Conservation (phyloP, 2,113 vertebrate species). For the Puntigrus tetrazona region DNA sequence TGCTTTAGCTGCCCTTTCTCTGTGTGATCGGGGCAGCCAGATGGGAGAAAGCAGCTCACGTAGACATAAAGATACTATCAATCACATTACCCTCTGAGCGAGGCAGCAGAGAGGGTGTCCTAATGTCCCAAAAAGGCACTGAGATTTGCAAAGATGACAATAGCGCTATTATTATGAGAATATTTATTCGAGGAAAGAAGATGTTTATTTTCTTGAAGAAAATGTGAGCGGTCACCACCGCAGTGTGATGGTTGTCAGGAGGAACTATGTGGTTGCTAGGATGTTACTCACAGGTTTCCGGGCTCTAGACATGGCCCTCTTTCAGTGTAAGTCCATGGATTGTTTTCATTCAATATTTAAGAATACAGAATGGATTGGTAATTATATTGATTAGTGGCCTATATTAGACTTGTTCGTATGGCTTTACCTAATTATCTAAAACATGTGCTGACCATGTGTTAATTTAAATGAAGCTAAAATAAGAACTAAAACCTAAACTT, state of each 20-base stretch:
- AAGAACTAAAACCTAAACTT: not conserved
- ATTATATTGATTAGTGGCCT: not conserved
- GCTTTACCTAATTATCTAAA: not conserved
- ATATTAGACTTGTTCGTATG: not conserved
- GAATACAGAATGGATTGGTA: not conserved
- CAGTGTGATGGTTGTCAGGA: not conserved
- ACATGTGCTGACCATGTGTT: not conserved
- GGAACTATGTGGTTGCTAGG: not conserved
- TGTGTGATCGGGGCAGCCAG: slow-evolving; percentile 23
- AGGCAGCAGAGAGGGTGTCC: slow-evolving; percentile 49
- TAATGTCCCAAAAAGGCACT: not conserved
- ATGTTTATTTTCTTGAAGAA: not conserved
- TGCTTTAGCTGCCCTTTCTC: slow-evolving; percentile 26
- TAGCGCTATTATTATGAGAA: not conserved
- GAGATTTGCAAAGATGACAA: slow-evolving; percentile 8
- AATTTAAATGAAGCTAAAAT: not conserved
- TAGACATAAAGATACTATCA: slow-evolving; percentile 39
- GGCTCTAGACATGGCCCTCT: not conserved
- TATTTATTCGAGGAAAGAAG: not conserved
- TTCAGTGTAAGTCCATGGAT: not conserved
- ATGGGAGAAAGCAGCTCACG: slow-evolving; percentile 30
- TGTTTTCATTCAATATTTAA: not conserved
- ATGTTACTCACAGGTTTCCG: not conserved
- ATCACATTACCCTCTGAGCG: slow-evolving; percentile 36
- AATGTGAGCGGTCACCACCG: not conserved